Percentiles rank a stretch among this genome's conserved stretches.
Conservation (phyloP, 2,113 vertebrate genomes). For the Casuarius casuarius region DNA sequence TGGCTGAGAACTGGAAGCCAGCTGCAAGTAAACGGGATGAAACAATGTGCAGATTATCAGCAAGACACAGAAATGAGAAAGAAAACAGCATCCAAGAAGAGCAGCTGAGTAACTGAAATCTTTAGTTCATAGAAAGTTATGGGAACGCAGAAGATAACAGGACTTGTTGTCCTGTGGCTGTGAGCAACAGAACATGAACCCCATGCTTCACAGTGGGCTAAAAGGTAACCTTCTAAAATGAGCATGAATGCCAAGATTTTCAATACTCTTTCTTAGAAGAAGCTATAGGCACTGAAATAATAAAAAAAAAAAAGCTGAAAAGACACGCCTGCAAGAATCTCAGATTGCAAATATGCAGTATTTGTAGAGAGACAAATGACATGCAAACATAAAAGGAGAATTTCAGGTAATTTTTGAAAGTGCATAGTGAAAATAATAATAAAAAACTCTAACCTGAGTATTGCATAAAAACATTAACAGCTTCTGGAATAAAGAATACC, state of each 20-base stretch:
- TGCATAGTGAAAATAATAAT: neutral
- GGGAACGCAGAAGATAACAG: neutral
- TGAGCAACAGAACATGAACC: neutral
- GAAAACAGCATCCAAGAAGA: fast-evolving
- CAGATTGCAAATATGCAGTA: fast-evolving
- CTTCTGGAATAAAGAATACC: neutral
- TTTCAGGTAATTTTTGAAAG: neutral
- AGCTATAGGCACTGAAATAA: neutral
- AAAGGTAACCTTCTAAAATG: neutral
- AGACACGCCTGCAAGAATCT: neutral
- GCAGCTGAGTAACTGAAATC: neutral
- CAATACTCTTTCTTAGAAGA: neutral
- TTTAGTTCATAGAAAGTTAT: neutral
- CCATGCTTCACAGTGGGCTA: neutral
- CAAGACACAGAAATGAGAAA: neutral
- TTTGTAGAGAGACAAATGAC: neutral
- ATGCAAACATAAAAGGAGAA: neutral
- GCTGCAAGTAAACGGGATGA: neutral
- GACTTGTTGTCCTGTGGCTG: neutral
- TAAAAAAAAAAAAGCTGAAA: neutral
- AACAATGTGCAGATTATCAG: neutral
- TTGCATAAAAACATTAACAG: neutral
- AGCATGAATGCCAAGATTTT: neutral
- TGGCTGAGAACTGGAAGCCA: neutral
- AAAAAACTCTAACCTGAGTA: neutral